A percentile compares a stretch with the other conserved stretches of the same genome.
Evolutionary conservation across 1,140 invertebrate genomes (phyloP).

Genomic region (Wiebesia pumilae): DNA sequence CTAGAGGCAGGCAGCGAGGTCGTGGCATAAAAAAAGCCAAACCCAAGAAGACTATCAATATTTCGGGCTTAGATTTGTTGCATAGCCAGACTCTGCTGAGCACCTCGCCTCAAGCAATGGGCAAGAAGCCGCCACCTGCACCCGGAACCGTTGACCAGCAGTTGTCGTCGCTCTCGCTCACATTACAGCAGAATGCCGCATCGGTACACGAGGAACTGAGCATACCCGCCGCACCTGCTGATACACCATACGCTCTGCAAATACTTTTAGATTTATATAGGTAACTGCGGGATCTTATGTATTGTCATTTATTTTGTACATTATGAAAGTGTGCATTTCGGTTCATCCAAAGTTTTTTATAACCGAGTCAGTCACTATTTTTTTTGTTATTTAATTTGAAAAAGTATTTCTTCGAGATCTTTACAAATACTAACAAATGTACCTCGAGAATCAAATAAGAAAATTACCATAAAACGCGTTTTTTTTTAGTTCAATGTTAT

Average conservation of each 20-base stretch:
- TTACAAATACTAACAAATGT: too few species aligned
- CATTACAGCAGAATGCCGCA: slow-evolving; percentile 75
- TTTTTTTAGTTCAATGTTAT: too few species aligned
- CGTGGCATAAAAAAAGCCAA: slow-evolving; percentile 76
- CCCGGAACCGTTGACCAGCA: slow-evolving; percentile 94
- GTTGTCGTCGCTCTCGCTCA: slow-evolving; percentile 81
- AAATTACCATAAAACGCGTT: too few species aligned
- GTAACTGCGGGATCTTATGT: slow-evolving; percentile 52
- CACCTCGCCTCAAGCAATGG: slow-evolving; percentile 81
- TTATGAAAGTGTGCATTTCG: too few species aligned
- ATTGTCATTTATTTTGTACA: too few species aligned
- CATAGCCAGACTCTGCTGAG: slow-evolving; percentile 93
- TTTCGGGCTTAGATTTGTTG: slow-evolving; percentile 90
- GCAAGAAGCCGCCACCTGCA: slow-evolving; percentile 85
- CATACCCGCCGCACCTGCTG: slow-evolving; percentile 84
- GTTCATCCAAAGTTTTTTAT: too few species aligned
- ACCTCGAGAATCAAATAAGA: too few species aligned
- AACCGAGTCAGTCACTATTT: too few species aligned
- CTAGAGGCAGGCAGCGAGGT: slow-evolving; percentile 71
- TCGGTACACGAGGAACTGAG: slow-evolving; percentile 87
- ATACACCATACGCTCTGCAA: slow-evolving; percentile 90
- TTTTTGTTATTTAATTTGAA: too few species aligned
- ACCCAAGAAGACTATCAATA: slow-evolving; percentile 81
- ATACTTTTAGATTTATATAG: slow-evolving; percentile 87
- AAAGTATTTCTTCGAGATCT: too few species aligned